A percentile compares a stretch with the other conserved stretches of the same genome.
Evolutionary conservation across 1,140 invertebrate genomes (phyloP).

Genomic region (Zaprionus tsacasi): DNA sequence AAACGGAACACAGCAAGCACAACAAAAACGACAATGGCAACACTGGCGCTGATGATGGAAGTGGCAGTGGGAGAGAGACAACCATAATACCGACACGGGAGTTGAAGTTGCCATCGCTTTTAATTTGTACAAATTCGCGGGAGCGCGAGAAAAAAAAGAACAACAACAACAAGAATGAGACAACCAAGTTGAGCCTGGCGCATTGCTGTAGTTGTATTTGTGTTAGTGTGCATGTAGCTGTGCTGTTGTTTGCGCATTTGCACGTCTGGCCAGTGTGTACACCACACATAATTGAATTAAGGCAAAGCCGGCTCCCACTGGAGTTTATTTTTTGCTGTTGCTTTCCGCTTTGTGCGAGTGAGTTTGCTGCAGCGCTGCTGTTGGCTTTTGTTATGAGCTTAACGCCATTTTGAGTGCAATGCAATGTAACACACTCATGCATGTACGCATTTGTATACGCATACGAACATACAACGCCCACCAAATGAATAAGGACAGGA

Average conservation of each 20-base stretch:
- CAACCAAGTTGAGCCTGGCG: conserved; percentile 31
- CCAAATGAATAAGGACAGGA: not conserved
- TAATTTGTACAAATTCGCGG: conserved; percentile 56
- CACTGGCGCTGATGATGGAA: conserved; percentile 40
- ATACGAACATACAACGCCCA: conserved; percentile 1
- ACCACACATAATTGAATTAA: conserved; percentile 64
- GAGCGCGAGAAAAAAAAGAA: conserved; percentile 26
- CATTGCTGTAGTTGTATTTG: conserved; percentile 9
- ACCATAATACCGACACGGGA: conserved; percentile 14
- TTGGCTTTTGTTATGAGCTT: conserved; percentile 45
- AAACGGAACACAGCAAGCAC: conserved; percentile 9
- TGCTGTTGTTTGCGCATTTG: conserved; percentile 23
- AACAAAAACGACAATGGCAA: conserved; percentile 21
- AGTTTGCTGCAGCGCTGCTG: conserved; percentile 17
- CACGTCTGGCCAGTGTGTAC: conserved; percentile 54
- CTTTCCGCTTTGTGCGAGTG: conserved; percentile 20
- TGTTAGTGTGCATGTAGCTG: conserved; percentile 6
- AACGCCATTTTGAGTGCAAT: conserved; percentile 53
- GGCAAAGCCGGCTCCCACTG: conserved; percentile 34
- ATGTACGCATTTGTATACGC: conserved; percentile 9
- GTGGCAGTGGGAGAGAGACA: not conserved
- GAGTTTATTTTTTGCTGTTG: conserved; percentile 21
- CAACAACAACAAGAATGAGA: conserved; percentile 21
- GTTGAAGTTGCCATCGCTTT: conserved; percentile 49
- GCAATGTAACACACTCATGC: conserved; percentile 35